phyloP scores from a whole-genome alignment of 1,140 invertebrate genomes.

The Diuraphis noxia region DNA sequence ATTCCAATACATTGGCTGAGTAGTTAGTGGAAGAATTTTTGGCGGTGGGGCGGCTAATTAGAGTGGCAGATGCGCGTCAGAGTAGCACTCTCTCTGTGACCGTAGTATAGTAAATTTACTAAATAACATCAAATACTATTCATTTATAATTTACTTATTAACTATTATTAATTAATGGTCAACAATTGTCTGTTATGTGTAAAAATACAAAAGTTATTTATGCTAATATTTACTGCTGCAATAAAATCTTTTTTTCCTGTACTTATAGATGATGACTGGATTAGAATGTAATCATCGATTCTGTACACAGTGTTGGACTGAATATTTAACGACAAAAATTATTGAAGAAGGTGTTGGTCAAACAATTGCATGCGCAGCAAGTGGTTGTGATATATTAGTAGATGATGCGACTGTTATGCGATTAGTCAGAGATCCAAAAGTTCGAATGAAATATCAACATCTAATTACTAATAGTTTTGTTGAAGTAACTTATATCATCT shows the following conservation, averaged over 20 bases:
- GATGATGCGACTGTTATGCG: slow-evolving; percentile 96
- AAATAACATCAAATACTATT: no score
- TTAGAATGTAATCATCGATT: slow-evolving; percentile 96
- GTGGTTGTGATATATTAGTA: slow-evolving; percentile 89
- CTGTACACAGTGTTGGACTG: slow-evolving; percentile 92
- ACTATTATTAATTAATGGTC: no score
- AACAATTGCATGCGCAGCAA: slow-evolving; percentile 94
- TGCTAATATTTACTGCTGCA: no score
- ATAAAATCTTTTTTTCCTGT: background rate
- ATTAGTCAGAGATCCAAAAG: slow-evolving; percentile 86
- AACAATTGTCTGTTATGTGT: no score
- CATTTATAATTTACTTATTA: no score
- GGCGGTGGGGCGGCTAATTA: no score
- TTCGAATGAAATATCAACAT: slow-evolving; percentile 96
- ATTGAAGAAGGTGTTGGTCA: slow-evolving; percentile 95
- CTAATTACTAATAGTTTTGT: slow-evolving; percentile 99
- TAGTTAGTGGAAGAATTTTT: no score
- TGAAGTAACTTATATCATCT: slow-evolving; percentile 68
- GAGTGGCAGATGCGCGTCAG: no score
- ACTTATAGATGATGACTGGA: slow-evolving; percentile 88
- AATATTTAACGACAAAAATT: slow-evolving; percentile 98
- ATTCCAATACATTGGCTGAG: no score
- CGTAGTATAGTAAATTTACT: no score
- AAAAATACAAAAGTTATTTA: background rate
- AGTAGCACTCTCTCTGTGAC: no score